Conservation (phyloP, 2,113 vertebrate species). For the Festucalex cinctus region DNA sequence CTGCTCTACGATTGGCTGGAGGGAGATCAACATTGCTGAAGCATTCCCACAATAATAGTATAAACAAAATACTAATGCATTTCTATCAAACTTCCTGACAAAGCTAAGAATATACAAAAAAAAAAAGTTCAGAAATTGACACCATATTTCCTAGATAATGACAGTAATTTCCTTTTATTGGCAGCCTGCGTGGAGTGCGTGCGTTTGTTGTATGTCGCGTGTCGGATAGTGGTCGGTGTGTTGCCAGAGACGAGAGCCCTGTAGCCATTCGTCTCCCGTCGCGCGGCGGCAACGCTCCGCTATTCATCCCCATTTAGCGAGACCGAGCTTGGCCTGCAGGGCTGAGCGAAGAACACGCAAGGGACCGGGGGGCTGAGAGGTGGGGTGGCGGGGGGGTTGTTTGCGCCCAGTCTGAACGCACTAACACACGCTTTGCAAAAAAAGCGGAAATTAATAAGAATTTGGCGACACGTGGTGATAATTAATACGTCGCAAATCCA, state of each 20-base stretch:
- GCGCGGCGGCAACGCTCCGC: slow-evolving; percentile 49
- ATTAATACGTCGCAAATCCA: not conserved
- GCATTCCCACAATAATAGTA: too few relatives aligned
- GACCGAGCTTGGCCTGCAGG: slow-evolving; percentile 52
- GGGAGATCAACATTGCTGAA: too few relatives aligned
- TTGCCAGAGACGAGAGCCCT: slow-evolving; percentile 48
- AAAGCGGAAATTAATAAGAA: not conserved
- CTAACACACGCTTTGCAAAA: slow-evolving; percentile 4
- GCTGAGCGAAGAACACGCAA: slow-evolving; percentile 40
- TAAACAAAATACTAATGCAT: not conserved
- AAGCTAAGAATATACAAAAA: too few relatives aligned
- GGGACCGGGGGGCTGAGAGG: not conserved
- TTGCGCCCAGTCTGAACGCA: slow-evolving; percentile 9
- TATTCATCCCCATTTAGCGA: slow-evolving; percentile 63
- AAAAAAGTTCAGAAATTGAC: not conserved
- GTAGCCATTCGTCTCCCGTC: slow-evolving; percentile 49
- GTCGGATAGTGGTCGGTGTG: slow-evolving; percentile 35
- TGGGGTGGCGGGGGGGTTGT: not conserved
- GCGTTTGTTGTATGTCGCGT: slow-evolving; percentile 8
- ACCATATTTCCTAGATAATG: not conserved
- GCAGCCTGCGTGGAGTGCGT: not conserved
- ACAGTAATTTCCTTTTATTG: not conserved
- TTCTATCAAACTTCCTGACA: not conserved
- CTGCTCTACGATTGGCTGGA: too few relatives aligned
- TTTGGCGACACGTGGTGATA: not conserved